Percentiles rank a stretch among this genome's conserved stretches.
These are phyloP conservation scores for Calephelis nemesis DNA, from an alignment of 1,140 invertebrate genomes.

Conservation along the genomic window DNA sequence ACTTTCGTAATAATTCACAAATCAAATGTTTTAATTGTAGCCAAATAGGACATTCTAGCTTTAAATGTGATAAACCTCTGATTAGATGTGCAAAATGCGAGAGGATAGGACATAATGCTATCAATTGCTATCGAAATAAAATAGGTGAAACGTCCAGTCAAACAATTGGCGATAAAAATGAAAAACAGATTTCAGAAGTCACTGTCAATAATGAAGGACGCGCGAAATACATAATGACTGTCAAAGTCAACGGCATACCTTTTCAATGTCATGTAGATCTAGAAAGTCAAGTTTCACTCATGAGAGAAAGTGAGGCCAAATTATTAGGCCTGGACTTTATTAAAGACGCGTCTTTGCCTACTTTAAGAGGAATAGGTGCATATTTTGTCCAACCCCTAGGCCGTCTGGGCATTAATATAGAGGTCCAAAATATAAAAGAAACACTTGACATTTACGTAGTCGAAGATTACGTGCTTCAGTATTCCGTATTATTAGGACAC, in stretches of 20 bases:
- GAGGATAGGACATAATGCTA: conserved; percentile 23
- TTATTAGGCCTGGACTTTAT: conserved; percentile 9
- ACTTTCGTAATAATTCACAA: neutral
- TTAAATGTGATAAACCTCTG: conserved; percentile 13
- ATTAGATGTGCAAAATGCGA: conserved; percentile 28
- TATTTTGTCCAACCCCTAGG: conserved; percentile 33
- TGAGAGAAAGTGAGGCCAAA: conserved; percentile 24
- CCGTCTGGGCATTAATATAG: conserved; percentile 15
- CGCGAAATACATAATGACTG: conserved; percentile 30
- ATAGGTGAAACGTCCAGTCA: neutral
- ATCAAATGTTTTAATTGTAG: conserved; percentile 21
- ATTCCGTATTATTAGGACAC: conserved; percentile 42
- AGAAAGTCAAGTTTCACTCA: conserved; percentile 26
- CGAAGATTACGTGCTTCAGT: conserved; percentile 34
- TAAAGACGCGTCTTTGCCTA: conserved; percentile 3
- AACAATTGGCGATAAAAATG: conserved; percentile 11
- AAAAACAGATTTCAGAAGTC: conserved; percentile 31
- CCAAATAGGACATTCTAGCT: conserved; percentile 15
- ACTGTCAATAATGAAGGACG: conserved; percentile 9
- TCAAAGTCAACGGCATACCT: conserved; percentile 26
- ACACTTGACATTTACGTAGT: conserved; percentile 37
- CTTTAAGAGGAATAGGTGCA: conserved; percentile 27
- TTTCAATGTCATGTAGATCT: conserved; percentile 24
- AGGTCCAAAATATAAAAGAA: conserved; percentile 37
- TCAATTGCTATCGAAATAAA: conserved; percentile 20